A percentile compares a stretch with the other conserved stretches of the same genome.
Conservation (phyloP, 1,140 invertebrate genomes). For the Ceratitis capitata region DNA sequence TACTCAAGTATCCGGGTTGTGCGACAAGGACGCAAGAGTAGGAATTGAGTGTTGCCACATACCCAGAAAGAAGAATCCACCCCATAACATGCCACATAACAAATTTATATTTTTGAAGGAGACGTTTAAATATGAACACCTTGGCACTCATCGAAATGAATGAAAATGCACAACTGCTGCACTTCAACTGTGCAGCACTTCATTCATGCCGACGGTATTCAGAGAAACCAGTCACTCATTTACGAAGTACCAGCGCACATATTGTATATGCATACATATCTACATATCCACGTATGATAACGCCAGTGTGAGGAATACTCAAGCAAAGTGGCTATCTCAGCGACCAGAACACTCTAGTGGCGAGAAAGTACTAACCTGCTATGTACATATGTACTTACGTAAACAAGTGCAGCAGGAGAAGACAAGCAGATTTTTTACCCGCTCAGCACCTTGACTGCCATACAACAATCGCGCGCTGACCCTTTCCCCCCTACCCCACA, state of each 20-base stretch:
- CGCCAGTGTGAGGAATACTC: not conserved
- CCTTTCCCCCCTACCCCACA: too few species aligned
- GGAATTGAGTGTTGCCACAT: too few species aligned
- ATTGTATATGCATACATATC: not conserved
- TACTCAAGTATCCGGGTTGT: too few species aligned
- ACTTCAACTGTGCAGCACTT: constrained; percentile 26
- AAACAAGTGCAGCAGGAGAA: not conserved
- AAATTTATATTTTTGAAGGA: not conserved
- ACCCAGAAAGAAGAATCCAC: too few species aligned
- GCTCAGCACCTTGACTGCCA: too few species aligned
- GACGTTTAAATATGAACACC: constrained; percentile 24
- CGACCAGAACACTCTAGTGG: not conserved
- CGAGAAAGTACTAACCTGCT: not conserved
- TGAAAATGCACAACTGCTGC: not conserved
- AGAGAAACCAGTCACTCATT: not conserved
- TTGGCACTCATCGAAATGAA: constrained; percentile 34
- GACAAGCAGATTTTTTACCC: too few species aligned
- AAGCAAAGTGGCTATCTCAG: not conserved
- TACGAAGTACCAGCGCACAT: too few species aligned
- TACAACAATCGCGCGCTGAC: not conserved
- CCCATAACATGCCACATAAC: not conserved
- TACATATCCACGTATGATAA: not conserved
- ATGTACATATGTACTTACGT: not conserved
- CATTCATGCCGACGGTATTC: not conserved
- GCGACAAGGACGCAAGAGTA: too few species aligned